Conservation (phyloP, 2,113 vertebrate species). For the Pseudorhombus dupliciocellatus region DNA sequence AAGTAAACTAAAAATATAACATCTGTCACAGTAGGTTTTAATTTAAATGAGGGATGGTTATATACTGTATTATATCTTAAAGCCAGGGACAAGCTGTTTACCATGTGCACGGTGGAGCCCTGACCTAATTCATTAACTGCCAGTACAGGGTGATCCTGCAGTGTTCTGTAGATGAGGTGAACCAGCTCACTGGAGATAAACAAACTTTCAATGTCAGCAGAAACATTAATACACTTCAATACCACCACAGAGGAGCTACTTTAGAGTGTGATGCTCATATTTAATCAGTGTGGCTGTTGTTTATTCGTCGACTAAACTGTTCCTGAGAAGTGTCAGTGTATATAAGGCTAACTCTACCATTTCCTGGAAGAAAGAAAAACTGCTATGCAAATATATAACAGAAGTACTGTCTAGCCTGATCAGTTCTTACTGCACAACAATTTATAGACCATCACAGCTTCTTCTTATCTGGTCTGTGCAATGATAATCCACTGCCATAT, state of each 20-base stretch:
- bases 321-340: neutral
- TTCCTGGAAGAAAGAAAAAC: slow-evolving; percentile 3
- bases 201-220: no score
- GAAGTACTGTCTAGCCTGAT: slow-evolving; percentile 1
- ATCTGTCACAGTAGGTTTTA: no score
- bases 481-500: slow-evolving; percentile 10
- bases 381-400: neutral
- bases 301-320: neutral
- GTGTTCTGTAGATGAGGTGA: no score
- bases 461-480: neutral
- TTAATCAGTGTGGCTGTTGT: neutral
- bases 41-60: no score
- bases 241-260: slow-evolving; percentile 1
- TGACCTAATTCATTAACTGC: no score
- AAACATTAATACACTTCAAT: no score
- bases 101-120: no score
- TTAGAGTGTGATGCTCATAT: neutral
- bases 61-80: no score
- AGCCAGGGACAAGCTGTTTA: no score
- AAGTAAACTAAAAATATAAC: no score
- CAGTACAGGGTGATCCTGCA: no score
- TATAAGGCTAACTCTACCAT: neutral
- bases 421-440: slow-evolving; percentile 10
- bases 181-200: no score
- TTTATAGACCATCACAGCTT: neutral